Base-by-base conservation (phyloP, 2,888 invertebrate genomes). In the Pyrrhosoma nymphula region DNA sequence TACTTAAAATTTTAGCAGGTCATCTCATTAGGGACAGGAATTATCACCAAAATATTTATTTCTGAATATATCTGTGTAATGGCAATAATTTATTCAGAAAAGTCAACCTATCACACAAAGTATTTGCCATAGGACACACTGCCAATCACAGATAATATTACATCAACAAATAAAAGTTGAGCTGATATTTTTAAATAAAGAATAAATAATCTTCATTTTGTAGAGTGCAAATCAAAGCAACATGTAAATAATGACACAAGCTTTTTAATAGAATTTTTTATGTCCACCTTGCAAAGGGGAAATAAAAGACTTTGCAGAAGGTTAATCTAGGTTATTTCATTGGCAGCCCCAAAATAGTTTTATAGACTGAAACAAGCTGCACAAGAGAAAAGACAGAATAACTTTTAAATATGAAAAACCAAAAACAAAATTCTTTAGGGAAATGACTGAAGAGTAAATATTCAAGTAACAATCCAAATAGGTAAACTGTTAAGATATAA, bases 1-100 rank as follows among this genome's bases (percentile, higher is more conserved):
- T 39, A 26, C 47, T 69, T 69, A 20, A 93, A 75, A n/a, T 47
- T 16, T 63, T 63, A 93, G 47, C 39, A 47, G 60, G 39, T 69
- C 39, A 63, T 93, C n/a, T 69, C 47, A 93, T 26, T 55, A 69
- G 93, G 93, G 63, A 39, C 93, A 93, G 93, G 93, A 93, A 75
- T 75, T 14, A 93, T 93, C 93, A n/a, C 69, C 93, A 93, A 93
- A 63, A 26, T 35, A 60, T 60, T 56, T 56, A 56, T 90, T 35
- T 30, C 1, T 16, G 35, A 82, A 10, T 82, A 12, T n/a, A 69
- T 6, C 69, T 69, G 23, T 69, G 30, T 82, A 30, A 30, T 30
- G 30, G 75, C 20, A 82, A 30, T 82, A 30, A 82, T 82, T 82
- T 14, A 26, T 82, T 16, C 12, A 30, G 12, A 82, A 82, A 82